A percentile compares a stretch with the other conserved stretches of the same genome.
Evolutionary conservation across 92 coral and sea anemone genomes (phyloP).

Genomic region (Paragorgia papillata): DNA sequence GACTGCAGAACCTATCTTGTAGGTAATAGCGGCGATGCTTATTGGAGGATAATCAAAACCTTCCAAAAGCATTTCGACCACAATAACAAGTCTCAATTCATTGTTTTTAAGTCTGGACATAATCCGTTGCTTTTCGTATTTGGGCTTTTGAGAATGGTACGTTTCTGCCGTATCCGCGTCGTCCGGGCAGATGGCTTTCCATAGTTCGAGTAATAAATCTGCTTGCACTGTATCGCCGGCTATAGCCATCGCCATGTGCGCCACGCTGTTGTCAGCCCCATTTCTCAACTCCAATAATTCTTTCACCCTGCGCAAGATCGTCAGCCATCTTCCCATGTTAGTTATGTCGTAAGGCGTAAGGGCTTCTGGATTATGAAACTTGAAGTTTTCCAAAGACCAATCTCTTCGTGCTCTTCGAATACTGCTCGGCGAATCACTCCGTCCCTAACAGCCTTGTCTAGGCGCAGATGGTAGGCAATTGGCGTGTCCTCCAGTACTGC

Average conservation of each 20-base stretch:
- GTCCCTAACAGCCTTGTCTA: background rate
- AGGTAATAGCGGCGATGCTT: constrained; percentile 45
- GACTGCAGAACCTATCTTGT: constrained; percentile 37
- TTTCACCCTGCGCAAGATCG: constrained; percentile 16
- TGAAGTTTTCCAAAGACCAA: background rate
- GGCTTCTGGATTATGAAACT: background rate
- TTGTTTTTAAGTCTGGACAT: constrained; percentile 26
- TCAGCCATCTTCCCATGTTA: background rate
- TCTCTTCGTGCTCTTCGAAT: background rate
- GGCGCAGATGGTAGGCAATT: constrained; percentile 22
- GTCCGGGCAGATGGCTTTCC: constrained; percentile 7
- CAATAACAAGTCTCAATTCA: constrained; percentile 31
- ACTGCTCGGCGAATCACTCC: constrained; percentile 45
- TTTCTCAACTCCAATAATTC: background rate
- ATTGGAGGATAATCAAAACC: constrained; percentile 56
- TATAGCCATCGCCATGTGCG: constrained; percentile 62
- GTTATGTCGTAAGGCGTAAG: background rate
- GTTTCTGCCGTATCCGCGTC: background rate
- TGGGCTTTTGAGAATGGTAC: background rate
- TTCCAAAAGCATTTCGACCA: constrained; percentile 39
- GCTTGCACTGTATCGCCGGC: constrained; percentile 17
- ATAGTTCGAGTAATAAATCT: background rate
- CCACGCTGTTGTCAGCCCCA: background rate
- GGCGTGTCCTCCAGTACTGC: background rate
- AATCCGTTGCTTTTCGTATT: background rate